Conservation (phyloP, 2,888 invertebrate species). For the Epinotia brunnichana region DNA sequence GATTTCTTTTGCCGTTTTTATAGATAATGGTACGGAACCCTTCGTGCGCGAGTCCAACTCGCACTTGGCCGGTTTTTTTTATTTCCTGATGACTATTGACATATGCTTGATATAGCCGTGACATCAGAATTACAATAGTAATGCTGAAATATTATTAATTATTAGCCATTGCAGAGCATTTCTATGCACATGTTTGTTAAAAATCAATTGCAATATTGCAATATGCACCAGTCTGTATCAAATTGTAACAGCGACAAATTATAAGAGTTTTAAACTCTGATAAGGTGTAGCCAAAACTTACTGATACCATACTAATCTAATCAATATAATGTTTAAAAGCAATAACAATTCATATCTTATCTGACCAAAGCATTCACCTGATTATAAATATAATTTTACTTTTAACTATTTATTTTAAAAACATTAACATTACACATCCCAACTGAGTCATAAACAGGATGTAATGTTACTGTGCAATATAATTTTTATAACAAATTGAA, state of each 20-base stretch:
- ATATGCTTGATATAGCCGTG: neutral
- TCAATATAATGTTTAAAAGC: constrained; percentile 42
- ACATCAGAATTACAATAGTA: neutral
- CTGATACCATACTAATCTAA: constrained; percentile 36
- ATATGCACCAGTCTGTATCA: neutral
- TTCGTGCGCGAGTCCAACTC: too few species aligned
- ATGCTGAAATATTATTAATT: neutral
- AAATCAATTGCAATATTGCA: neutral
- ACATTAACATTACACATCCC: constrained; percentile 11
- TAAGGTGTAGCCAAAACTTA: constrained; percentile 24
- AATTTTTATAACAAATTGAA: neutral
- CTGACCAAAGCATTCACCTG: constrained; percentile 22
- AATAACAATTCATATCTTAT: constrained; percentile 45
- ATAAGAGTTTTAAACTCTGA: neutral
- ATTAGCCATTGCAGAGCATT: neutral
- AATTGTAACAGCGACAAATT: neutral
- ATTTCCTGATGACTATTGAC: neutral
- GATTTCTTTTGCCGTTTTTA: too few species aligned
- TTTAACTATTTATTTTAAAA: constrained; percentile 14
- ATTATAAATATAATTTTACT: neutral
- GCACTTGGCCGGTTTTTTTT: too few species aligned
- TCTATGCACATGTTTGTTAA: neutral
- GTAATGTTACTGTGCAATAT: neutral
- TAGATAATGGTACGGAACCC: too few species aligned
- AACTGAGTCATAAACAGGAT: constrained; percentile 26